Evolutionary conservation across 2,888 invertebrate species (phyloP).

Genomic region (Andrena marginata): DNA sequence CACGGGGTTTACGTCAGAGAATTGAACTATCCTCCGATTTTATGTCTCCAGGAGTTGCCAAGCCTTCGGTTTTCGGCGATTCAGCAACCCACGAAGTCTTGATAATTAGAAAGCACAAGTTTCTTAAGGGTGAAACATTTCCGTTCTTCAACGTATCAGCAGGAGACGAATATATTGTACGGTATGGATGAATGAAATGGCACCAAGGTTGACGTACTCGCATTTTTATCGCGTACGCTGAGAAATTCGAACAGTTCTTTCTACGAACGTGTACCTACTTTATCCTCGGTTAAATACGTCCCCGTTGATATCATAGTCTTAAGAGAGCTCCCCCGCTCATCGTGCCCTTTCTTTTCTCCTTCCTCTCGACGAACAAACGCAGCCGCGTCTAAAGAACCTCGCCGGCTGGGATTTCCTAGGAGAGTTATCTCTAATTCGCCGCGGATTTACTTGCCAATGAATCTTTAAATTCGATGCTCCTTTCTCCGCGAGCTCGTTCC

Average conservation of each 20-base stretch:
- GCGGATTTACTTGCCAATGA: slow-evolving; percentile 87
- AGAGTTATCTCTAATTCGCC: slow-evolving; percentile 87
- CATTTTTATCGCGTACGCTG: slow-evolving; percentile 1
- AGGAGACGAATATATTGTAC: background rate
- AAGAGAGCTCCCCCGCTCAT: slow-evolving; percentile 58
- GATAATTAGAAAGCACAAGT: slow-evolving; percentile 20
- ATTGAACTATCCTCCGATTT: slow-evolving; percentile 50
- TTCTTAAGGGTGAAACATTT: background rate
- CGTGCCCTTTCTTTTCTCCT: slow-evolving; percentile 24
- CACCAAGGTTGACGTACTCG: background rate
- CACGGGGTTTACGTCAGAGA: slow-evolving; percentile 45
- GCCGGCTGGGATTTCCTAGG: slow-evolving; percentile 81
- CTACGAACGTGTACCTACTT: slow-evolving; percentile 22
- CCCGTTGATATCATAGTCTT: slow-evolving; percentile 72
- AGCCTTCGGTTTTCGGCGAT: slow-evolving; percentile 27
- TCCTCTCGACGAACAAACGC: slow-evolving; percentile 51
- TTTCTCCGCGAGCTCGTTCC: slow-evolving; percentile 56
- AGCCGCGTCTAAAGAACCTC: slow-evolving; percentile 62
- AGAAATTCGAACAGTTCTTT: slow-evolving; percentile 22
- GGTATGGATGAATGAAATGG: background rate
- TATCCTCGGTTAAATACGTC: slow-evolving; percentile 66
- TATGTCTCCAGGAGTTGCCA: slow-evolving; percentile 25
- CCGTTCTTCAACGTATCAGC: too few species aligned
- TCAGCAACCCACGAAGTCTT: slow-evolving; percentile 26
- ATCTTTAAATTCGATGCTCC: slow-evolving; percentile 87